phyloP scores from a whole-genome alignment of 2,888 invertebrate genomes.

The Metallyticus violacea region DNA sequence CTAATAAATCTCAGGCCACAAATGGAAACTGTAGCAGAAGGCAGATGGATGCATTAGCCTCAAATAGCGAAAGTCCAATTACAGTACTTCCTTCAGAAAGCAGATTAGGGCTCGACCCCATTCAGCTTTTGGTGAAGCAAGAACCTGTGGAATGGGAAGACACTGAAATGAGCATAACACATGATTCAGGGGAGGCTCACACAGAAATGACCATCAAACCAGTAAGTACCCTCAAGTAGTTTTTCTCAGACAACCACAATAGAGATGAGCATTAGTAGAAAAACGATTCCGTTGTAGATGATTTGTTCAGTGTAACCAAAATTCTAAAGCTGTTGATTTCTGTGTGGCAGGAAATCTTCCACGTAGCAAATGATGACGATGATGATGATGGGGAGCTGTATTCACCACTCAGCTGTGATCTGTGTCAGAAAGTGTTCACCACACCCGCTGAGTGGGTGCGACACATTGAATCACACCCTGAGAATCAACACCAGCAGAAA shows the following conservation, averaged over 20 bases:
- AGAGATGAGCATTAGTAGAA: too few relatives aligned
- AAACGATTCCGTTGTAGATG: too few relatives aligned
- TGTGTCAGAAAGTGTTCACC: constrained; percentile 80
- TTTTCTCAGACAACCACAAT: too few relatives aligned
- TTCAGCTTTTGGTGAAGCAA: constrained; percentile 48
- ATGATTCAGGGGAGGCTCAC: constrained; percentile 55
- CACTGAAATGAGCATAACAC: constrained; percentile 38
- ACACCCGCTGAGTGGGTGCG: constrained; percentile 82
- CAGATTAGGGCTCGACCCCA: constrained; percentile 1
- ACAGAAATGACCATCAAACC: constrained; percentile 68
- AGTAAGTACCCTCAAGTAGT: constrained; percentile 48
- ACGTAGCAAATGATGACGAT: constrained; percentile 48
- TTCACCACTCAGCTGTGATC: constrained; percentile 76
- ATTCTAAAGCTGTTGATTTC: too few relatives aligned
- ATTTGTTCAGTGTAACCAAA: too few relatives aligned
- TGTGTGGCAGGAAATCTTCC: constrained; percentile 30
- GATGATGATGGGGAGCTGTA: constrained; percentile 62
- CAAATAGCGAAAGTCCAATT: neutral
- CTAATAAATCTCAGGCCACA: neutral
- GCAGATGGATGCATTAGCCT: neutral
- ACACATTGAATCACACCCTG: constrained; percentile 64
- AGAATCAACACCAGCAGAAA: constrained; percentile 21
- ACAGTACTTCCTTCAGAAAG: neutral
- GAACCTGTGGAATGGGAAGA: constrained; percentile 74
- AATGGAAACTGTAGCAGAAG: neutral